phyloP scores from a whole-genome alignment of 2,797 vertebrate genomes.

The Lagorchestes hirsutus region DNA sequence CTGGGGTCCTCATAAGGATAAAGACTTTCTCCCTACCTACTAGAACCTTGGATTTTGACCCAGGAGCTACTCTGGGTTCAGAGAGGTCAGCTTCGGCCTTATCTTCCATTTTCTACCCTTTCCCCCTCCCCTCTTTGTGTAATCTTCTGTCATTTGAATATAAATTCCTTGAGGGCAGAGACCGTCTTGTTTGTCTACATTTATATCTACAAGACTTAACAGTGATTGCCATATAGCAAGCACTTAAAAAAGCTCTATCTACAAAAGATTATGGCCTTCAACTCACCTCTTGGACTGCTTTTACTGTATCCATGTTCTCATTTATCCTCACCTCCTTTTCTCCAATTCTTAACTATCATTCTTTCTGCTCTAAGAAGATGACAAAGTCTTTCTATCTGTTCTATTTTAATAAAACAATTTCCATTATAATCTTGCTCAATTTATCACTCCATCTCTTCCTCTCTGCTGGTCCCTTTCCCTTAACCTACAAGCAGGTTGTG shows the following conservation, averaged over 20 bases:
- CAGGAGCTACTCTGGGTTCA: background rate
- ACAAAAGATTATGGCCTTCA: background rate
- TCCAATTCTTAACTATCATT: background rate
- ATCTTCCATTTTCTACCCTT: background rate
- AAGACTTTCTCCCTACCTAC: no score
- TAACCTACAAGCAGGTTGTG: background rate
- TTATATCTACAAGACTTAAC: background rate
- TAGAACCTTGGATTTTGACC: background rate
- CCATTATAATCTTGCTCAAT: background rate
- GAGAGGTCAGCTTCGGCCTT: background rate
- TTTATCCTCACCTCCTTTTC: background rate
- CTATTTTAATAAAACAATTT: background rate
- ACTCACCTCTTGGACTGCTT: background rate
- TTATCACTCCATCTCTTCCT: background rate
- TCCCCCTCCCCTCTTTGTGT: background rate
- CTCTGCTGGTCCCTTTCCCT: background rate
- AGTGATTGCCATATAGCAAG: background rate
- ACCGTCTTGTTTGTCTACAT: background rate
- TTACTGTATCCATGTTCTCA: background rate
- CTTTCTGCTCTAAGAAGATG: background rate
- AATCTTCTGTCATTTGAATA: background rate
- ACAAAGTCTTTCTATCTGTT: no score
- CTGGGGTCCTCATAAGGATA: no score
- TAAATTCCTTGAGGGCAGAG: background rate
- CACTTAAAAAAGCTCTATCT: background rate